These are phyloP conservation scores for Thalassoma bifasciatum DNA, from an alignment of 2,113 vertebrate genomes.

Conservation along the genomic window DNA sequence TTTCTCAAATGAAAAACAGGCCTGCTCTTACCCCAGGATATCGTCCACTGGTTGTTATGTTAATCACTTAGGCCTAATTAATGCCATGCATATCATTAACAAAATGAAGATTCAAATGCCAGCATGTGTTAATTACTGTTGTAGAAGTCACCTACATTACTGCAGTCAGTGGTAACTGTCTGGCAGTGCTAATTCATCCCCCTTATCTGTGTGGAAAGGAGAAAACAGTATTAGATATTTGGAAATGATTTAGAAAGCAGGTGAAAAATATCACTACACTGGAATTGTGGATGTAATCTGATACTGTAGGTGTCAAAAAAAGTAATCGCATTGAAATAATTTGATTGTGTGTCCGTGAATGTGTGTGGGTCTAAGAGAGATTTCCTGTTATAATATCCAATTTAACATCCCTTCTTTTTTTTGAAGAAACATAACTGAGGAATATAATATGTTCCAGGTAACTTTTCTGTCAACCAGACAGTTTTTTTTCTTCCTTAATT, in stretches of 20 bases:
- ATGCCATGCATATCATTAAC: conserved; percentile 84
- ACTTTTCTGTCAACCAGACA: too few relatives aligned
- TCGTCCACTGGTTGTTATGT: conserved; percentile 80
- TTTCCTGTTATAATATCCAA: too few relatives aligned
- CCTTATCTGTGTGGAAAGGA: conserved; percentile 56
- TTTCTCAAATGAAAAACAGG: conserved; percentile 62
- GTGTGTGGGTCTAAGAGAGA: too few relatives aligned
- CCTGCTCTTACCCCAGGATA: conserved; percentile 75
- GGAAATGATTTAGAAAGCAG: neutral
- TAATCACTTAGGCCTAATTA: conserved; percentile 83
- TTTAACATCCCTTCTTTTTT: too few relatives aligned
- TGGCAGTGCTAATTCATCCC: conserved; percentile 55
- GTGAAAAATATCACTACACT: neutral
- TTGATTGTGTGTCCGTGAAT: too few relatives aligned
- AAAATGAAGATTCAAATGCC: conserved; percentile 80
- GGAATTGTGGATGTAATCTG: neutral
- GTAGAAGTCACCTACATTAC: conserved; percentile 65
- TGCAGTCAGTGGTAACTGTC: conserved; percentile 68
- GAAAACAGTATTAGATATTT: conserved; percentile 6
- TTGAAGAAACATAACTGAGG: too few relatives aligned
- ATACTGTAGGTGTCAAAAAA: neutral
- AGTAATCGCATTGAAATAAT: too few relatives aligned
- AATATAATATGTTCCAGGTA: too few relatives aligned
- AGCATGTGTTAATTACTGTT: conserved; percentile 79
- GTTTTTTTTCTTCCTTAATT: too few relatives aligned